phyloP scores from a whole-genome alignment of 2,797 vertebrate species.

The Orestias chungarensis region DNA sequence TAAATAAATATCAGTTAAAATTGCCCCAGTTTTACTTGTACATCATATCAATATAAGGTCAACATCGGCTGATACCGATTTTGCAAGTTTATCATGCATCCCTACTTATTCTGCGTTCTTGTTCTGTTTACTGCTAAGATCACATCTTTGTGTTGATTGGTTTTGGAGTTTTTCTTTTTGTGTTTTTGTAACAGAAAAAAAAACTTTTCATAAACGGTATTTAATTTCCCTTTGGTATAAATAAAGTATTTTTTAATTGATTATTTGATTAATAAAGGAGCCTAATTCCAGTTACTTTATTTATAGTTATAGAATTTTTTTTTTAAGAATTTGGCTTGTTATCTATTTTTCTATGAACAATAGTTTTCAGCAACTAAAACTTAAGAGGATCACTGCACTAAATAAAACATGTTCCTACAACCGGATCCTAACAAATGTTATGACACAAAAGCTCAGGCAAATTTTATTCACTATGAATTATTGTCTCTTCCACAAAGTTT shows the following conservation, averaged over 20 bases:
- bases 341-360: not conserved
- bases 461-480: not conserved
- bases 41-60: too few species aligned
- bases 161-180: not conserved
- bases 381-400: not conserved
- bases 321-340: not conserved
- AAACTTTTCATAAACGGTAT: not conserved
- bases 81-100: too few species aligned
- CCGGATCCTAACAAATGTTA: not conserved
- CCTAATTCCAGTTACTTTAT: not conserved
- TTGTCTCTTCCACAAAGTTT: not conserved
- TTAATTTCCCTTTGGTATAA: too few species aligned
- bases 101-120: too few species aligned
- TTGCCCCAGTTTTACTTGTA: too few species aligned
- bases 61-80: too few species aligned
- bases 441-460: not conserved
- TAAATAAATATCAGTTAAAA: too few species aligned
- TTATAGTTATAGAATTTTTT: too few species aligned
- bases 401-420: too few species aligned
- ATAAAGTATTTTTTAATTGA: too few species aligned
- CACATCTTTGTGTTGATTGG: not conserved
- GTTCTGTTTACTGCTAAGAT: not conserved
- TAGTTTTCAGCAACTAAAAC: not conserved
- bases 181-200: not conserved
- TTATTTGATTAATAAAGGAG: too few species aligned